Conservation (phyloP, 2,113 vertebrate genomes). For the Nipponia nippon region DNA sequence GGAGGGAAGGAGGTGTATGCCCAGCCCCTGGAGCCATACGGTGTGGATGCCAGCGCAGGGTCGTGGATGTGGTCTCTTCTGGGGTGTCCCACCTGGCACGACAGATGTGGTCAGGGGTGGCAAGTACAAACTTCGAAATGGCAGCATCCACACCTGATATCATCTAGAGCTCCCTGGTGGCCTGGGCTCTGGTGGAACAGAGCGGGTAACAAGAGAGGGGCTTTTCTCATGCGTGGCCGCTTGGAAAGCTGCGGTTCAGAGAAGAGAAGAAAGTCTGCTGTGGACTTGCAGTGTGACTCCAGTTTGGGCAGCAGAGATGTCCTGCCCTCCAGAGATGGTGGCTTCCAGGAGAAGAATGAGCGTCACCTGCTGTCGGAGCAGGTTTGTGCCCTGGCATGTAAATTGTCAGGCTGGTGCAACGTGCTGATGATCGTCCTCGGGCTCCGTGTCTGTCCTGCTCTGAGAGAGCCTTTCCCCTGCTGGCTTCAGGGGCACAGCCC, state of each 20-base stretch:
- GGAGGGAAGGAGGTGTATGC: neutral
- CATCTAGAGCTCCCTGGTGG: neutral
- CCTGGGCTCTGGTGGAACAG: neutral
- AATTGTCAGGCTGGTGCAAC: neutral
- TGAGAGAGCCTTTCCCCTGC: neutral
- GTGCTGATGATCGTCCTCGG: neutral
- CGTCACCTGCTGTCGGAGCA: neutral
- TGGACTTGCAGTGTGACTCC: neutral
- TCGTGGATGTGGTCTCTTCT: neutral
- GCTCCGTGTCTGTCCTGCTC: neutral
- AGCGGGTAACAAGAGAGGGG: fast-evolving
- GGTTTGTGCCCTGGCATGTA: neutral
- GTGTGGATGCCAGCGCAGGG: neutral
- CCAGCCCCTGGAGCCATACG: neutral
- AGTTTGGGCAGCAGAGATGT: neutral
- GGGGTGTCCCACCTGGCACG: neutral
- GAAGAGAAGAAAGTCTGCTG: neutral
- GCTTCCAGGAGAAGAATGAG: neutral
- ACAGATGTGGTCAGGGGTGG: no score
- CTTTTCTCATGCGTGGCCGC: neutral
- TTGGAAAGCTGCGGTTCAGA: neutral
- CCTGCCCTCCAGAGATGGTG: neutral
- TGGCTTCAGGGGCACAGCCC: neutral
- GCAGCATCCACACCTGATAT: neutral
- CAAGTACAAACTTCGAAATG: neutral